Conservation (phyloP, 35 echinoderm and acorn worm species). For the Apostichopus parvimensis region DNA sequence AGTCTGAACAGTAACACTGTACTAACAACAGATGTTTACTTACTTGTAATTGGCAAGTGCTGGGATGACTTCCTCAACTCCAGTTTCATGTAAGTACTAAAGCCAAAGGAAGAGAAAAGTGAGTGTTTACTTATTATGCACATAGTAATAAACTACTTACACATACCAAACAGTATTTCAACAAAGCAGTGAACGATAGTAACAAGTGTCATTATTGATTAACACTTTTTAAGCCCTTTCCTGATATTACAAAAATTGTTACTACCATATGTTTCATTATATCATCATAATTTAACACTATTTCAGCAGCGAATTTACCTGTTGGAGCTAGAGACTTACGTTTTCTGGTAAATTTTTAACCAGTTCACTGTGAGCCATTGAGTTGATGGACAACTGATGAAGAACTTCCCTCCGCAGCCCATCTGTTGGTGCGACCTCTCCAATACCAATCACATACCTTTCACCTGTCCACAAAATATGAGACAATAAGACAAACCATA, state of each 20-base stretch:
- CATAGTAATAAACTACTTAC: no score
- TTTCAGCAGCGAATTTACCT: background rate
- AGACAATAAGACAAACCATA: background rate
- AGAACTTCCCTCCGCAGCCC: conserved; percentile 82
- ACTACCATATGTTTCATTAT: background rate
- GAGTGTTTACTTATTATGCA: background rate
- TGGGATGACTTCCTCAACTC: conserved; percentile 85
- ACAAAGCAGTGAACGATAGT: no score
- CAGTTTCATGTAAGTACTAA: conserved; percentile 96
- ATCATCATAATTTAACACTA: background rate
- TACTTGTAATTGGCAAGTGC: conserved; percentile 93
- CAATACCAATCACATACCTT: conserved; percentile 76
- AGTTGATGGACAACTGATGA: conserved; percentile 81
- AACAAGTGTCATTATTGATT: background rate
- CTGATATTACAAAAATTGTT: background rate
- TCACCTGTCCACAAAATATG: conserved; percentile 57
- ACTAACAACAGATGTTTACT: conserved; percentile 49
- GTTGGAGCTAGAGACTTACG: conserved; percentile 61
- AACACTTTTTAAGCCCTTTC: background rate
- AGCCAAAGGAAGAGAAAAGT: conserved; percentile 32
- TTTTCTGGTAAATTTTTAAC: conserved; percentile 85
- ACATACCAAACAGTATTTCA: no score
- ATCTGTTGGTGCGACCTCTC: conserved; percentile 68
- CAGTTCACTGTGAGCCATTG: conserved; percentile 97
- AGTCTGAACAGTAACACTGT: background rate